Evolutionary conservation across 1,140 invertebrate genomes (phyloP).

Genomic region (Globodera ellingtonae): DNA sequence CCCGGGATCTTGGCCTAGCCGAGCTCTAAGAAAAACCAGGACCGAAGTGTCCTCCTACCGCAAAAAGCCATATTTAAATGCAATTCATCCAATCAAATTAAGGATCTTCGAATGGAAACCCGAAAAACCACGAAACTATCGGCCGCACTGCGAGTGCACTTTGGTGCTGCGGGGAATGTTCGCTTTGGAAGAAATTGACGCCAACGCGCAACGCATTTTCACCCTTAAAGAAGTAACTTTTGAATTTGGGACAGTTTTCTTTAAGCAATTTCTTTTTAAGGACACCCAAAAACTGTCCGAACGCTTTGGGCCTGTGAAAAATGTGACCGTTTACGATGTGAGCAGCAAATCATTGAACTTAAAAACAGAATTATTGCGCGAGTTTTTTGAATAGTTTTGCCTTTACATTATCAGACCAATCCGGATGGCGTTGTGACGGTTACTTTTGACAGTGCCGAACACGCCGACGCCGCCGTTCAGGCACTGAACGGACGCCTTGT

Average conservation of each 20-base stretch:
- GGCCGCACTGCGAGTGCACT: conserved; percentile 82
- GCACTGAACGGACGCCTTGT: conserved; percentile 90
- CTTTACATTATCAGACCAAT: conserved; percentile 74
- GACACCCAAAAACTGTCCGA: conserved; percentile 76
- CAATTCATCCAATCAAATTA: conserved; percentile 35
- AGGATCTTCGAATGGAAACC: conserved; percentile 93
- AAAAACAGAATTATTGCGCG: too few relatives aligned
- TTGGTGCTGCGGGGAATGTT: conserved; percentile 95
- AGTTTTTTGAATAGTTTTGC: too few relatives aligned
- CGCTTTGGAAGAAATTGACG: conserved; percentile 83
- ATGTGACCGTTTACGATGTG: conserved; percentile 89
- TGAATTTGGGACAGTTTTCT: not conserved
- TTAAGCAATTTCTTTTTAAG: not conserved
- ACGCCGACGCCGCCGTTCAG: conserved; percentile 84
- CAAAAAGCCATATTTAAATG: not conserved
- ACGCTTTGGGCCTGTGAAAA: conserved; percentile 89
- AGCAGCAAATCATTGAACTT: conserved; percentile 66
- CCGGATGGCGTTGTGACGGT: conserved; percentile 91
- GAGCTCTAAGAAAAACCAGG: too few relatives aligned
- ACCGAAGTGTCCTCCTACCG: too few relatives aligned
- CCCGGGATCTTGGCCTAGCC: too few relatives aligned
- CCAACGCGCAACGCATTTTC: conserved; percentile 54
- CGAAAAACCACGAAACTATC: conserved; percentile 81
- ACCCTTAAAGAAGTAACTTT: conserved; percentile 24
- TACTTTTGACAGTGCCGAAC: conserved; percentile 83